Base-by-base conservation (phyloP, 2,113 vertebrate species). In the Oryzias melastigma region DNA sequence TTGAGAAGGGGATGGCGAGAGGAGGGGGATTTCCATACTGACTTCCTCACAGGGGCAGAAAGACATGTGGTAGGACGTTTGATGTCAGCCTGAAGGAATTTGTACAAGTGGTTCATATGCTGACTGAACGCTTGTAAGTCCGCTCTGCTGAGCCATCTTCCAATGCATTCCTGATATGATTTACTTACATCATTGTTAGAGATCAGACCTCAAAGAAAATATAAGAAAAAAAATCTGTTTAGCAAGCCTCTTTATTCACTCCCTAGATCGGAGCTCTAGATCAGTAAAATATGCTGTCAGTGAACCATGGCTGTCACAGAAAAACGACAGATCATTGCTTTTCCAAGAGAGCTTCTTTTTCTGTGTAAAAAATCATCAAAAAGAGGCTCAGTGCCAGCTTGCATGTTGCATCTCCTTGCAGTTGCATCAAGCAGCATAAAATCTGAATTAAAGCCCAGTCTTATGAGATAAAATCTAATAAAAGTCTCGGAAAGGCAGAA, bases 41-140 rank as follows among this genome's bases (percentile, higher is more conserved):
- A 80, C 75, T 84, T 85, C 66, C 77, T 78, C 40, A 19, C 68
- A 65, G 67, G 59, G 66, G 73, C 65, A 80, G 51, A 60, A 75
- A 73, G 79, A 73, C 80, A 75, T 78, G 84, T 83, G 84, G 83
- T 72, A 42, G 59, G 68, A 79, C 16, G 65, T 88, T 80, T 90
- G 78, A 89, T 78, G 83, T 84, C 73, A 71, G 67, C 67, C 62
- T 84, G 17, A 35, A 82, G 62, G 66, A 85, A 85, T 87, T 61
- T 84, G 76, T 73, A 69, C 47, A 84, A 85, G 74, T 53, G 70
- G 58, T 52, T 83, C 52, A 41, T 42, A 58, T 64, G 71, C 77
- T 55, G 71, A 58, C 77, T 71, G 19, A 12, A 51, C 61, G 62
- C 68, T 70, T 78, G 43, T 59, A 65, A 76, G 54, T 75, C 50